Percentiles rank a stretch among this genome's conserved stretches.
These are phyloP conservation scores for Delichon dasypus DNA, from an alignment of 2,797 vertebrate species.

Conservation along the genomic window DNA sequence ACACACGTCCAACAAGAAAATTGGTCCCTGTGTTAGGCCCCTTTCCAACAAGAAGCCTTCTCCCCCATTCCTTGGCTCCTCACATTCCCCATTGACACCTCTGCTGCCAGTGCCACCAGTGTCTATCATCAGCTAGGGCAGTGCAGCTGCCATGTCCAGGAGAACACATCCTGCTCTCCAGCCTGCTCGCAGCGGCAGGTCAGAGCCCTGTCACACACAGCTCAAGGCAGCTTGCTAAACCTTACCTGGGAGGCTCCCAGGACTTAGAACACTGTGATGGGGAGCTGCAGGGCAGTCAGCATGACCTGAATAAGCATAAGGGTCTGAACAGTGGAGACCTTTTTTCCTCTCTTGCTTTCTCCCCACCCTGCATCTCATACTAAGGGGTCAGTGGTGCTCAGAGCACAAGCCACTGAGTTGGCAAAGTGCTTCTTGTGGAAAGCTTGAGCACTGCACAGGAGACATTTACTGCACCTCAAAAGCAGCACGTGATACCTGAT, in stretches of 20 bases:
- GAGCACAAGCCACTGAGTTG: background rate
- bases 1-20: background rate
- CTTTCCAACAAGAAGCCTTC: background rate
- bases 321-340: background rate
- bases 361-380: background rate
- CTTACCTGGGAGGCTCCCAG: background rate
- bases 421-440: background rate
- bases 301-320: background rate
- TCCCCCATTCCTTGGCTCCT: background rate
- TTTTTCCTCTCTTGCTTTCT: background rate
- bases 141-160: background rate
- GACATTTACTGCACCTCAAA: background rate
- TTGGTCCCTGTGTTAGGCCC: background rate
- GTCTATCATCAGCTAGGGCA: background rate
- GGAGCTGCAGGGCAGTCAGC: background rate
- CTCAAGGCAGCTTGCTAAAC: background rate
- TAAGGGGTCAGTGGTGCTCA: background rate
- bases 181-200: background rate
- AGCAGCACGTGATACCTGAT: background rate
- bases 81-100: fast-evolving
- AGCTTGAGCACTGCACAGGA: background rate
- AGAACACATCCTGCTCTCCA: background rate
- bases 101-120: background rate
- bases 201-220: background rate
- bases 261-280: fast-evolving